A percentile compares a stretch with the other conserved stretches of the same genome.
These are phyloP conservation scores for Calliopum simillimum DNA, from an alignment of 2,888 invertebrate genomes.

Conservation along the genomic window DNA sequence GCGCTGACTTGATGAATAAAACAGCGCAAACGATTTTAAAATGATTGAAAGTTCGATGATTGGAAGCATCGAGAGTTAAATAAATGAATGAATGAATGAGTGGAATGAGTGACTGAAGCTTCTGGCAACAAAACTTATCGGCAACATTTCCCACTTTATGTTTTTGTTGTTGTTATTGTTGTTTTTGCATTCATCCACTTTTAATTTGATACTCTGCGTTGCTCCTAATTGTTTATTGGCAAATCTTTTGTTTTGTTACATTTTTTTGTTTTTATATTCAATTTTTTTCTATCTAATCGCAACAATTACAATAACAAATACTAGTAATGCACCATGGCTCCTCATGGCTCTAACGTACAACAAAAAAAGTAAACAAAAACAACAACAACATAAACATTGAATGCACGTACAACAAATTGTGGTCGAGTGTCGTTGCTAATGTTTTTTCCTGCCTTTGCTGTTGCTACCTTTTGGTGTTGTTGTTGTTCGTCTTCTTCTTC, in stretches of 20 bases:
- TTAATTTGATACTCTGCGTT: neutral
- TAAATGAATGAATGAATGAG: neutral
- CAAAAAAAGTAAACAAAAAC: too few relatives aligned
- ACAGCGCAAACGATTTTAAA: too few relatives aligned
- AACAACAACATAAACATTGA: neutral
- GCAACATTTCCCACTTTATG: too few relatives aligned
- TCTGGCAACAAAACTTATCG: too few relatives aligned
- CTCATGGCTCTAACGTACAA: neutral
- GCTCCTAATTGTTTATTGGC: neutral
- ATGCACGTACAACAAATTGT: constrained; percentile 6
- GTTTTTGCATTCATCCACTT: too few relatives aligned
- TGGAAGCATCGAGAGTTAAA: neutral
- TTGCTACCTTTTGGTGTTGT: neutral
- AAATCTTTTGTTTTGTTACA: too few relatives aligned
- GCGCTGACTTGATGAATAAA: too few relatives aligned
- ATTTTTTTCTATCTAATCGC: neutral
- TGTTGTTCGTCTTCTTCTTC: neutral
- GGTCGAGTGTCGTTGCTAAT: constrained; percentile 7
- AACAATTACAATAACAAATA: neutral
- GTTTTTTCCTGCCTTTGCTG: neutral
- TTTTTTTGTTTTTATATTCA: neutral
- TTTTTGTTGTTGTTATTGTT: too few relatives aligned
- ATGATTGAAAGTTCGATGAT: neutral
- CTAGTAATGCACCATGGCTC: neutral
- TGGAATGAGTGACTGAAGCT: neutral